Percentiles rank a stretch among this genome's conserved stretches.
phyloP scores from a whole-genome alignment of 2,797 vertebrate species.

The Periophthalmus magnuspinnatus region DNA sequence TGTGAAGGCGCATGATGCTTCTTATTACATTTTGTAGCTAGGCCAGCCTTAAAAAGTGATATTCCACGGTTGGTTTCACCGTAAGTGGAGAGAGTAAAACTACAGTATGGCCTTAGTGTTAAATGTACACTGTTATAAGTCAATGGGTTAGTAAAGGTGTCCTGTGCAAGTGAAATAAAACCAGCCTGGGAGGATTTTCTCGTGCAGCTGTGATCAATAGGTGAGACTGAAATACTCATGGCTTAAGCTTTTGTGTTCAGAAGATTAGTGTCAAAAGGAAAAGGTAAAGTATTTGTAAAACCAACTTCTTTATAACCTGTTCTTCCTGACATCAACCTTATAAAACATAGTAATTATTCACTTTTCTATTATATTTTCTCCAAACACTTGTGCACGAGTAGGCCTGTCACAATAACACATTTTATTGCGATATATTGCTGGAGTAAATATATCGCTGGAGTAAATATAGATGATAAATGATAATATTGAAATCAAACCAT shows the following conservation, averaged over 20 bases:
- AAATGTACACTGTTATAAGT: background rate
- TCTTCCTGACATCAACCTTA: background rate
- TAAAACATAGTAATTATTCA: background rate
- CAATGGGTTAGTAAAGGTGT: background rate
- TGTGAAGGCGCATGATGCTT: background rate
- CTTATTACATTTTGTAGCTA: slow-evolving; percentile 3
- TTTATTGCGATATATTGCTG: no score
- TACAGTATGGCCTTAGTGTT: background rate
- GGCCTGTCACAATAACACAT: no score
- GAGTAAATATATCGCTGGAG: no score
- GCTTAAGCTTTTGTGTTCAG: background rate
- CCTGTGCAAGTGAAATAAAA: slow-evolving; percentile 3
- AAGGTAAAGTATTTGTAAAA: slow-evolving; percentile 1
- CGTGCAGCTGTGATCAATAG: slow-evolving; percentile 1
- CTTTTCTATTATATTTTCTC: background rate
- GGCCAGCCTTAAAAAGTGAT: slow-evolving; percentile 2
- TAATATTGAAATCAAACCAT: no score
- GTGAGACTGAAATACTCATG: slow-evolving; percentile 1
- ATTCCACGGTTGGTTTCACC: slow-evolving; percentile 11
- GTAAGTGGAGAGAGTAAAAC: slow-evolving; percentile 3
- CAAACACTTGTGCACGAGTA: background rate
- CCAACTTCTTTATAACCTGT: background rate
- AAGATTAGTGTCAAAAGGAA: slow-evolving; percentile 5
- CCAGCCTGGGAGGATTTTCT: background rate
- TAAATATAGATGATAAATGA: no score